Evolutionary conservation across 2,113 vertebrate species (phyloP).

Genomic region (Burhinus bistriatus): DNA sequence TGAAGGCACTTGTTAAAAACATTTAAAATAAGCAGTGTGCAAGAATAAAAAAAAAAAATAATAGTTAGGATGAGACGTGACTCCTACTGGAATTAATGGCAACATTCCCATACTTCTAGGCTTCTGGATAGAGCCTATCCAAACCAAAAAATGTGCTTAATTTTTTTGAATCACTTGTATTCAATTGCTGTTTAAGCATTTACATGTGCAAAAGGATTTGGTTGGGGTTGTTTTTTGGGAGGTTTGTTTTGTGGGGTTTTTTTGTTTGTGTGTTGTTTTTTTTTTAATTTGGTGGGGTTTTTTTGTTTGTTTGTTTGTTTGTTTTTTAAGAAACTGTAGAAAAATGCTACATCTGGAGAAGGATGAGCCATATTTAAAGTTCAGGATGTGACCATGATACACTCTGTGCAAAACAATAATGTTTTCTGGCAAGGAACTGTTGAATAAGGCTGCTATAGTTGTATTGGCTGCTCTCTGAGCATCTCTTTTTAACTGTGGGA

Average conservation of each 20-base stretch:
- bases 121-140: not conserved
- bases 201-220: not conserved
- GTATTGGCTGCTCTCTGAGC: not conserved
- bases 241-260: too few relatives aligned
- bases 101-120: not conserved
- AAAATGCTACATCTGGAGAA: not conserved
- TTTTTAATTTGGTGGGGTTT: not conserved
- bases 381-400: not conserved
- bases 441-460: not conserved
- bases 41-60: not conserved
- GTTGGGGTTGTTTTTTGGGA: too few relatives aligned
- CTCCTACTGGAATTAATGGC: not conserved
- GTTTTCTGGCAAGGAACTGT: not conserved
- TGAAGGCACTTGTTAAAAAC: not conserved
- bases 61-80: not conserved
- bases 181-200: not conserved
- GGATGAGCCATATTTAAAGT: not conserved
- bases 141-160: not conserved
- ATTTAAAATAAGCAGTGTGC: not conserved
- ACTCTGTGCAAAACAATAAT: not conserved
- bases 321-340: not conserved
- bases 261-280: too few relatives aligned
- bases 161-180: not conserved
- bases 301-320: too few relatives aligned
- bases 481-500: not conserved